phyloP scores from a whole-genome alignment of 2,113 vertebrate species.

The Pipa parva region DNA sequence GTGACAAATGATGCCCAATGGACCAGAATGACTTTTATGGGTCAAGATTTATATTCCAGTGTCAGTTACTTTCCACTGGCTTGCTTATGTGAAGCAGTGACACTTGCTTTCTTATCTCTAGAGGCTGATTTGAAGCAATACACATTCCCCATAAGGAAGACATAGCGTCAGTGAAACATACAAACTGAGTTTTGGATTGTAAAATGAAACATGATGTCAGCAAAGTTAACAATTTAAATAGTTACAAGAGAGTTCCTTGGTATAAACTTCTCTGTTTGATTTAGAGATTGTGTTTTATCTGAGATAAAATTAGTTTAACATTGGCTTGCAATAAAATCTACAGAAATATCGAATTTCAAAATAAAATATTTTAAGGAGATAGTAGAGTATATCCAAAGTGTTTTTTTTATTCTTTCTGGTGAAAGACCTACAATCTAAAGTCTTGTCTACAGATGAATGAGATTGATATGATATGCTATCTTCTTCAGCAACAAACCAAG shows the following conservation, averaged over 20 bases:
- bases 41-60: constrained; percentile 68
- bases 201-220: constrained; percentile 2
- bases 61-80: constrained; percentile 65
- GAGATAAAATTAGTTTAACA: too few species aligned
- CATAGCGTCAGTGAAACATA: background rate
- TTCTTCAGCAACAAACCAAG: too few species aligned
- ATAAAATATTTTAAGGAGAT: too few species aligned
- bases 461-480: too few species aligned
- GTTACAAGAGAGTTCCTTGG: background rate
- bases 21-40: constrained; percentile 68
- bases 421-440: too few species aligned
- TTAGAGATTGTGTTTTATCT: too few species aligned
- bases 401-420: too few species aligned
- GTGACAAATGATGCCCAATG: constrained; percentile 60
- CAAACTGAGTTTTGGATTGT: background rate
- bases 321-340: too few species aligned
- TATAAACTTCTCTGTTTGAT: too few species aligned
- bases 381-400: too few species aligned
- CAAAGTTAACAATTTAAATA: background rate
- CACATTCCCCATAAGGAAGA: constrained; percentile 6
- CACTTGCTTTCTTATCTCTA: constrained; percentile 58
- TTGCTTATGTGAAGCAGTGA: constrained; percentile 60
- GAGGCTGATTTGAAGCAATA: constrained; percentile 53
- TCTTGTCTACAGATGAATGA: too few species aligned
- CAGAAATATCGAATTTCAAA: too few species aligned